Conservation (phyloP, 2,888 invertebrate genomes). For the Heliconius hortense region DNA sequence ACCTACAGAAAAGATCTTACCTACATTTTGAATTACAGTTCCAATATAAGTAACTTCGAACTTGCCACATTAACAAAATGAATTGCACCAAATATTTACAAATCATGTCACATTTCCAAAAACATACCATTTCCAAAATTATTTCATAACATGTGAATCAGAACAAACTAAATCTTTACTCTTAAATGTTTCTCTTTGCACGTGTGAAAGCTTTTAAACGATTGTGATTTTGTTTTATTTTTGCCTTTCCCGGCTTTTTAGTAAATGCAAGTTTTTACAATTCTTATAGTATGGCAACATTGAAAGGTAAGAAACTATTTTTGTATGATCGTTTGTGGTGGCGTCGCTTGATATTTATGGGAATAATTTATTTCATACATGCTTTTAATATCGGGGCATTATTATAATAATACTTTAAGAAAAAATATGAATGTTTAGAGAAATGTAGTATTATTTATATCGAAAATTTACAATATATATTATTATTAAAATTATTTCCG, state of each 20-base stretch:
- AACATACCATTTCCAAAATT: not conserved
- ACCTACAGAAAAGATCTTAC: too few species aligned
- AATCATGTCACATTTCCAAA: not conserved
- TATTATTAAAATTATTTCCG: not conserved
- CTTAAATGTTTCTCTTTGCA: slow-evolving; percentile 55
- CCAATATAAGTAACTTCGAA: not conserved
- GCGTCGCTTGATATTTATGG: slow-evolving; percentile 18
- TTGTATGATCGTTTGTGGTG: slow-evolving; percentile 29
- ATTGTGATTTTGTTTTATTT: slow-evolving; percentile 82
- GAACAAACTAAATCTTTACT: slow-evolving; percentile 13
- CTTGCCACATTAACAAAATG: not conserved
- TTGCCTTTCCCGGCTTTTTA: slow-evolving; percentile 53
- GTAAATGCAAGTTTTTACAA: slow-evolving; percentile 58
- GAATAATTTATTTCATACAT: slow-evolving; percentile 67
- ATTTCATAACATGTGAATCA: slow-evolving; percentile 27
- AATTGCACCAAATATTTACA: not conserved
- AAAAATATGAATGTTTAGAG: too few species aligned
- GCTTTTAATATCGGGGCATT: slow-evolving; percentile 53
- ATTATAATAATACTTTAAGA: slow-evolving; percentile 18
- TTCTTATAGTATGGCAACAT: slow-evolving; percentile 56
- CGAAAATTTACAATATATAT: too few species aligned
- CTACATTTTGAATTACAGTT: not conserved
- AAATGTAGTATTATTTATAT: too few species aligned
- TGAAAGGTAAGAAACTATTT: slow-evolving; percentile 63
- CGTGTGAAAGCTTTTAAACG: slow-evolving; percentile 82